These are phyloP conservation scores for Lordiphosa mommai DNA, from an alignment of 1,140 invertebrate genomes.

Conservation along the genomic window DNA sequence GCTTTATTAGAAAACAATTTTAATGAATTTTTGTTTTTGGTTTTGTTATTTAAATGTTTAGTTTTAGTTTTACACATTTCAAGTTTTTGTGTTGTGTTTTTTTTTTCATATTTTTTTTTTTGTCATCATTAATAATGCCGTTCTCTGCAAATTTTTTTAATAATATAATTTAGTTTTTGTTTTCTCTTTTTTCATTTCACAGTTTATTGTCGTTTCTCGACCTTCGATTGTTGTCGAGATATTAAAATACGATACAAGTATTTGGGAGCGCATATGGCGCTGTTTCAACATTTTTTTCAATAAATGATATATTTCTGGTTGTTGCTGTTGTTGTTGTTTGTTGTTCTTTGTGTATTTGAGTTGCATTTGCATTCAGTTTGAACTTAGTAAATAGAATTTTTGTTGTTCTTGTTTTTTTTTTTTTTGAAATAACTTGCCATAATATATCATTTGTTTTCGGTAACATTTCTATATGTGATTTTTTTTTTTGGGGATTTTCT, in stretches of 20 bases:
- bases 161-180: constrained; percentile 60
- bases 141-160: constrained; percentile 52
- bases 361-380: constrained; percentile 53
- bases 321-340: constrained; percentile 44
- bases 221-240: constrained; percentile 79
- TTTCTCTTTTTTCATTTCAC: constrained; percentile 71
- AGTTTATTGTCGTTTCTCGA: constrained; percentile 80
- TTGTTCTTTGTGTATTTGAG: constrained; percentile 52
- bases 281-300: constrained; percentile 54
- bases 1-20: constrained; percentile 79
- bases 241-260: constrained; percentile 77
- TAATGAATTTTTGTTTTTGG: constrained; percentile 54
- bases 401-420: constrained; percentile 21
- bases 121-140: constrained; percentile 46
- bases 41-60: constrained; percentile 16
- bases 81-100: constrained; percentile 47
- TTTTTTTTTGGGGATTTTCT: constrained; percentile 40
- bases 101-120: neutral
- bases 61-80: constrained; percentile 63
- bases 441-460: constrained; percentile 62
- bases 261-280: constrained; percentile 30
- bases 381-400: constrained; percentile 62
- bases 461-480: constrained; percentile 60
- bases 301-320: constrained; percentile 61
- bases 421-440: constrained; percentile 61